These are phyloP conservation scores for Brienomyrus longianalis DNA, from an alignment of 2,113 vertebrate species.

Conservation along the genomic window DNA sequence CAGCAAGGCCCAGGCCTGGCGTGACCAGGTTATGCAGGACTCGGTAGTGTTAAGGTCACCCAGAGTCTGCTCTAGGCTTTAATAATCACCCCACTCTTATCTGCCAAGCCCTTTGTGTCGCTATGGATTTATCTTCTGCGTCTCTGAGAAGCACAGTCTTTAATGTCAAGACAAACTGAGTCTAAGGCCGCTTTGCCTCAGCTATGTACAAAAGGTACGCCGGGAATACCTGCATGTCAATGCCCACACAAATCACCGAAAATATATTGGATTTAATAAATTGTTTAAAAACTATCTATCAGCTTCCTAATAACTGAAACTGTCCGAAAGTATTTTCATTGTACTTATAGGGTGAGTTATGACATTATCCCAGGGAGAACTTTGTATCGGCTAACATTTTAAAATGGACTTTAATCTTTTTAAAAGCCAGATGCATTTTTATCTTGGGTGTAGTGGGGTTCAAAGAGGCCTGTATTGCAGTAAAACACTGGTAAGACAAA, in stretches of 20 bases:
- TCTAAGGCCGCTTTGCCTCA: not conserved
- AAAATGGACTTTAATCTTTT: not conserved
- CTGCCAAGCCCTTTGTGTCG: not conserved
- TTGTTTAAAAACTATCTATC: not conserved
- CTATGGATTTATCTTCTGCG: not conserved
- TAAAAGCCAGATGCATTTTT: not conserved
- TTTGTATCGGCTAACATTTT: not conserved
- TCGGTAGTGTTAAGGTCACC: not conserved
- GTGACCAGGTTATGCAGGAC: not conserved
- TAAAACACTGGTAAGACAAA: not conserved
- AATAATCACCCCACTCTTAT: not conserved
- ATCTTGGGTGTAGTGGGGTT: not conserved
- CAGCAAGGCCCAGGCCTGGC: constrained; percentile 25
- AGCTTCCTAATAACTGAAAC: not conserved
- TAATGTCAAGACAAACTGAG: not conserved
- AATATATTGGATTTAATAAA: not conserved
- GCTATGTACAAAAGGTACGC: not conserved
- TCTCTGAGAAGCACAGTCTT: not conserved
- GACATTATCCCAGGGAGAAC: not conserved
- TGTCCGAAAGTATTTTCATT: not conserved
- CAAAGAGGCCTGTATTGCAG: not conserved
- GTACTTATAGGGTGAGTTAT: not conserved
- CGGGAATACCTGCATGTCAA: not conserved
- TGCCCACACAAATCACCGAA: not conserved
- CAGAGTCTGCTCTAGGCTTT: not conserved